Conservation (phyloP, 2,113 vertebrate species). For the Brachionichthys hirsutus region DNA sequence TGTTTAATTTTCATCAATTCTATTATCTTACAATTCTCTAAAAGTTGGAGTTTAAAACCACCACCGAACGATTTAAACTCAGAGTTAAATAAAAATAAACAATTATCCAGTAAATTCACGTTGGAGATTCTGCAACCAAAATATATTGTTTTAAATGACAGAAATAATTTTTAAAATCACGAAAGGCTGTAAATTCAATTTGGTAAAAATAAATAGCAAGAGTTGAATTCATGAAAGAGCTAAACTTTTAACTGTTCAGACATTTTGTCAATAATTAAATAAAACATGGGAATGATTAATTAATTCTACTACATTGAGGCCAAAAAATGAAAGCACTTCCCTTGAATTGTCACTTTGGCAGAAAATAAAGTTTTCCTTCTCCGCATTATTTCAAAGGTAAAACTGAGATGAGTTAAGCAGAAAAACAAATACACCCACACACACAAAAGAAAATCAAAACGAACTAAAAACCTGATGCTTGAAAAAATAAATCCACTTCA, state of each 20-base stretch:
- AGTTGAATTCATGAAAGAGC: conserved; percentile 3
- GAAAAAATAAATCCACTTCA: not conserved
- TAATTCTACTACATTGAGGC: not conserved
- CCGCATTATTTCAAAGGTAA: not conserved
- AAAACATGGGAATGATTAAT: not conserved
- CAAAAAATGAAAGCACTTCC: conserved; percentile 2
- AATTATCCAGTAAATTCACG: too few relatives aligned
- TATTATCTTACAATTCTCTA: too few relatives aligned
- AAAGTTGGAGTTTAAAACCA: not conserved
- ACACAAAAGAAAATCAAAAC: not conserved
- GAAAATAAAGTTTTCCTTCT: conserved; percentile 8
- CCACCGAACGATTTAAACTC: not conserved
- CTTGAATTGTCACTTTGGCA: not conserved
- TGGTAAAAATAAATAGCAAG: not conserved
- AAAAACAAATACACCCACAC: not conserved
- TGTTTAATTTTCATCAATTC: too few relatives aligned
- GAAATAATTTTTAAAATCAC: too few relatives aligned
- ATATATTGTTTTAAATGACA: too few relatives aligned
- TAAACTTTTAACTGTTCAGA: not conserved
- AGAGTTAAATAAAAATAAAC: too few relatives aligned
- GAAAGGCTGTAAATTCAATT: not conserved
- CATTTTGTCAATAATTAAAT: not conserved
- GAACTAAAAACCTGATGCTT: not conserved
- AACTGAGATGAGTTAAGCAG: not conserved
- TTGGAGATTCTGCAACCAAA: too few relatives aligned